Evolutionary conservation across 2,888 invertebrate species (phyloP), one percentile per base, ranked within the genome.

Genomic region (Hoplodrina ambigua): DNA sequence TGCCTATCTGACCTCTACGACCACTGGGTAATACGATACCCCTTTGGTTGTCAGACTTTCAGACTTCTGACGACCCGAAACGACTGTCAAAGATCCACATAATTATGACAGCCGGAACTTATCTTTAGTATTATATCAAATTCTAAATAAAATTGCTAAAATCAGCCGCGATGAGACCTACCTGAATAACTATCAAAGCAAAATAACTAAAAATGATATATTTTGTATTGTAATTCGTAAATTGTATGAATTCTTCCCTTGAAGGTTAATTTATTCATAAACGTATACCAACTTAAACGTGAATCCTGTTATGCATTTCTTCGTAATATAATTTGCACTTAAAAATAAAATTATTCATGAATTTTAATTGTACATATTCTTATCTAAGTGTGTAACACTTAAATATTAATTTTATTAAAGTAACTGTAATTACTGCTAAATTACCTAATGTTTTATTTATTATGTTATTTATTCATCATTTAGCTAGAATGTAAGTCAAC

Each of bases 181-280:
- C 7, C 3, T 13, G 4, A 19, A n/a, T 13, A 4, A 13, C 6
- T 17, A 55, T 49, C 19, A 52, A 20, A 17, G n/a, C 13, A 30
- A 2, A n/a, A 20, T 53, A 53, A 17, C 25, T 0, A 49, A 30
- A 73, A 13, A 30, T 37, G 0, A 4, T 11, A 30, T 33, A 54
- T 25, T 2, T 2, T 25, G 25, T 25, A 25, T 25, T 25, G 2
- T 25, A 25, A 25, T 25, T 25, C 19, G 17, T 30, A 15, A 52
- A 46, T 46, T 46, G 46, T 4, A 44, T 37, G 6, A 77, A 49
- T 57, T n/a, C 7, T 41, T 41, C 11, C 25, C 33, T 59, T 50
- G 33, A 19, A 25, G 17, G 72, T 49, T 44, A 78, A 78, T 72
- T 54, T 54, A 78, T 78, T 72, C 52, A 69, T 72, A 25, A 77